These are phyloP conservation scores for Pogonocichla stellata DNA, from an alignment of 2,113 vertebrate species.

Conservation along the genomic window DNA sequence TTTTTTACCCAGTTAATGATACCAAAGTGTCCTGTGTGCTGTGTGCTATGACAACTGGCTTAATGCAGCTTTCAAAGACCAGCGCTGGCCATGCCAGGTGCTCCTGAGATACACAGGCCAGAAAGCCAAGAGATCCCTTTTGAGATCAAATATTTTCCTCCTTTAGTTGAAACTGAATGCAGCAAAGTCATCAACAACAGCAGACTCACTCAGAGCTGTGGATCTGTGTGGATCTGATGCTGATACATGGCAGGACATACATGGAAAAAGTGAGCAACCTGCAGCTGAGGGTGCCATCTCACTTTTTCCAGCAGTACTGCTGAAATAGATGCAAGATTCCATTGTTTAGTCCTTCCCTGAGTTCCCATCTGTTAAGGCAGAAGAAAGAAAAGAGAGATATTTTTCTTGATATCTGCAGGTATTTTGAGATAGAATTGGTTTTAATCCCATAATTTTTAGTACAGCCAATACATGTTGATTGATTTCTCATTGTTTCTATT, in stretches of 20 bases:
- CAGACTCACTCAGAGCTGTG: background rate
- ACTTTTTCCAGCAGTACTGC: background rate
- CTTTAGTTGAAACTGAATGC: background rate
- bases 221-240: background rate
- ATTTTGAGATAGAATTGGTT: background rate
- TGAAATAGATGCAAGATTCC: background rate
- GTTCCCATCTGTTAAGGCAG: background rate
- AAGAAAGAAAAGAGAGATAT: background rate
- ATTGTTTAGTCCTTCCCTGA: background rate
- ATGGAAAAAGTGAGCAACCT: background rate
- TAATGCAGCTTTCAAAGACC: background rate
- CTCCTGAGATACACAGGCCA: background rate
- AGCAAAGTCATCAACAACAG: background rate
- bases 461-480: background rate
- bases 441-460: background rate
- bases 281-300: background rate
- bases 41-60: background rate
- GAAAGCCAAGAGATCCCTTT: background rate
- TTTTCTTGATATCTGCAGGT: background rate
- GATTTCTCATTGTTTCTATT: constrained; percentile 24
- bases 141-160: background rate
- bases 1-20: background rate
- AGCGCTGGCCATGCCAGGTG: background rate
- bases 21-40: background rate
- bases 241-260: rapidly evolving